Evolutionary conservation across 2,888 invertebrate species (phyloP).

Genomic region (Microplitis manilae): DNA sequence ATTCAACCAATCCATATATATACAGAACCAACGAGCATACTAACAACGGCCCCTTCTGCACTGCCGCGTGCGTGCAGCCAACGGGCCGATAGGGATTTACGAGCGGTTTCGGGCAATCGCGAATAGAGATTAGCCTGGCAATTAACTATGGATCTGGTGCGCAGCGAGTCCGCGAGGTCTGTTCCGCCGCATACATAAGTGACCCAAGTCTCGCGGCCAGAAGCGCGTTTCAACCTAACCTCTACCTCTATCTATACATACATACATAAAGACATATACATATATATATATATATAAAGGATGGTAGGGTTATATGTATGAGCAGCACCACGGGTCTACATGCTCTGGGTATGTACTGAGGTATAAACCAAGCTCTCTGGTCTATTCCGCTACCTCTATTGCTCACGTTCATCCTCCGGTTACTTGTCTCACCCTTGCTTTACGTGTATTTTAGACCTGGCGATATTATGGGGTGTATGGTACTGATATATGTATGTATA

Average conservation of each 20-base stretch:
- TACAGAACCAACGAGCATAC: neutral
- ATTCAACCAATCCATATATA: neutral
- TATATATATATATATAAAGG: conserved; percentile 34
- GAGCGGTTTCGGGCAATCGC: conserved; percentile 71
- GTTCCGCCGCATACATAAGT: conserved; percentile 56
- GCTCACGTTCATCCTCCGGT: conserved; percentile 46
- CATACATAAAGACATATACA: neutral
- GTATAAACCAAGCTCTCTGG: conserved; percentile 32
- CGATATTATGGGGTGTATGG: conserved; percentile 27
- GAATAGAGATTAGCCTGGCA: conserved; percentile 72
- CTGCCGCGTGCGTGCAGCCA: conserved; percentile 59
- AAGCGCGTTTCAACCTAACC: conserved; percentile 61
- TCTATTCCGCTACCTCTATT: conserved; percentile 44
- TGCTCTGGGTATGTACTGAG: conserved; percentile 34
- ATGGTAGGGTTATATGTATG: conserved; percentile 34
- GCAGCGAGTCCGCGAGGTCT: conserved; percentile 52
- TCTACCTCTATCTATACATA: conserved; percentile 2
- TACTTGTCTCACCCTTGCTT: conserved; percentile 38
- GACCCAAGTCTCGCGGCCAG: conserved; percentile 64
- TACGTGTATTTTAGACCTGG: conserved; percentile 34
- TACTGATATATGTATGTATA: conserved; percentile 41
- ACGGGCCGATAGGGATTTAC: conserved; percentile 70
- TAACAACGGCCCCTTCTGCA: conserved; percentile 10
- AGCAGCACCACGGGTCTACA: conserved; percentile 44
- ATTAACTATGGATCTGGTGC: conserved; percentile 71